These are phyloP conservation scores for Balearica regulorum DNA, from an alignment of 2,797 vertebrate genomes.

Conservation along the genomic window DNA sequence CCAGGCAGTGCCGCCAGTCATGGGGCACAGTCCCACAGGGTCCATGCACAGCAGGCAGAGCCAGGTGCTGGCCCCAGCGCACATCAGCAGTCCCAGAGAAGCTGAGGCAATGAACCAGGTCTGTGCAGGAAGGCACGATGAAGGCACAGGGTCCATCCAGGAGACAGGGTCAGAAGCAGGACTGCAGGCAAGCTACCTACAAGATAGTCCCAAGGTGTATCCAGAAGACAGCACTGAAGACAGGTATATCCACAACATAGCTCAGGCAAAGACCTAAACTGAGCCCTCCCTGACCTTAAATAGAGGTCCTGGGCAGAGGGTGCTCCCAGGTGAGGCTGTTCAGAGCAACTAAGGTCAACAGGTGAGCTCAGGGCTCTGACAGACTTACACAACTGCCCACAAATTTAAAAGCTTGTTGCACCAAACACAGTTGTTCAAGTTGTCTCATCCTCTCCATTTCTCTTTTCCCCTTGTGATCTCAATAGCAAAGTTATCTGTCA, in stretches of 20 bases:
- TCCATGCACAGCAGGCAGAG: accelerated
- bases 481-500: not conserved
- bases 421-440: not conserved
- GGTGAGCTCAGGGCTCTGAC: not conserved
- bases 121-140: not conserved
- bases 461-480: not conserved
- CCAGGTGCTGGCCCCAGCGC: not conserved
- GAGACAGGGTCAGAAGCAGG: not conserved
- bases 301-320: not conserved
- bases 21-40: accelerated
- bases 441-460: not conserved
- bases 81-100: not conserved
- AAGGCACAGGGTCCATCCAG: not conserved
- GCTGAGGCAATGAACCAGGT: not conserved
- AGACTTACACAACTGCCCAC: not conserved
- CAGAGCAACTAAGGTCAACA: not conserved
- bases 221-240: not conserved
- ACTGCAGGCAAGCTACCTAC: not conserved
- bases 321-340: not conserved
- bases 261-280: not conserved
- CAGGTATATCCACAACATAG: accelerated
- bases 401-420: not conserved
- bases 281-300: not conserved
- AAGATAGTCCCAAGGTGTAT: not conserved
- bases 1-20: not conserved